Conservation (phyloP, 2,888 invertebrate species). For the Parnassius glacialis region DNA sequence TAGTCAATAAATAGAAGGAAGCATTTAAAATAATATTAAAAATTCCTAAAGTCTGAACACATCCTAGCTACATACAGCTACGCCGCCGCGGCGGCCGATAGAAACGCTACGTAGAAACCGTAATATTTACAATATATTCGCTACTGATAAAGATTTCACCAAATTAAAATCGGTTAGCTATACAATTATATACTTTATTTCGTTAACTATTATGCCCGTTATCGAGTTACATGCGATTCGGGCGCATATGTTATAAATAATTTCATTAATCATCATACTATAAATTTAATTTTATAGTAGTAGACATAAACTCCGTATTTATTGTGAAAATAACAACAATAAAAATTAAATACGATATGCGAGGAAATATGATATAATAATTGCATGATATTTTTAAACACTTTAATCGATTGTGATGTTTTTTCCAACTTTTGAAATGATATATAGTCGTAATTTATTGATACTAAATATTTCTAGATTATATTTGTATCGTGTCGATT, state of each 20-base stretch:
- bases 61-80: constrained; percentile 78
- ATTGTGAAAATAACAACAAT: no score
- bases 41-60: constrained; percentile 52
- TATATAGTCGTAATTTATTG: no score
- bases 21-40: constrained; percentile 37
- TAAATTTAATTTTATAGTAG: no score
- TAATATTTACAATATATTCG: constrained; percentile 64
- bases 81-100: constrained; percentile 43
- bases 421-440: no score
- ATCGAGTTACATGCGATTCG: constrained; percentile 27
- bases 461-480: no score
- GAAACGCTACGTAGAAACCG: constrained; percentile 63
- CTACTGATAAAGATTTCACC: constrained; percentile 53
- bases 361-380: not conserved
- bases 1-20: constrained; percentile 67
- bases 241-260: not conserved
- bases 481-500: no score
- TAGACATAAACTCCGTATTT: not conserved
- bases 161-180: constrained; percentile 42
- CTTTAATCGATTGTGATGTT: no score
- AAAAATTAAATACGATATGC: not conserved
- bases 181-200: constrained; percentile 38
- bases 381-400: no score
- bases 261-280: no score
- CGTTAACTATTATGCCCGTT: constrained; percentile 33